Conservation (phyloP, 2,888 invertebrate species). For the Dynastes grantii region DNA sequence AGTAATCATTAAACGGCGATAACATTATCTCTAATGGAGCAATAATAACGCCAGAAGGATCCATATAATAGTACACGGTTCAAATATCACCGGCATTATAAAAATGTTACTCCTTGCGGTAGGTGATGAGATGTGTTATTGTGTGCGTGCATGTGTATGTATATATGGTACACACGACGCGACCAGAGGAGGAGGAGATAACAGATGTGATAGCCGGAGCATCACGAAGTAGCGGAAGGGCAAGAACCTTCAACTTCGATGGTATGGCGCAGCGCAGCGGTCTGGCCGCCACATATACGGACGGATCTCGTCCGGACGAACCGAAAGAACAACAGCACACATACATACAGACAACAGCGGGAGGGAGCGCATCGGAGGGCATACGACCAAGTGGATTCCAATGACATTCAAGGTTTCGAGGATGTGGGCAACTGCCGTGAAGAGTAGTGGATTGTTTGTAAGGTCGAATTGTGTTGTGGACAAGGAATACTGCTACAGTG, state of each 20-base stretch:
- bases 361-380: conserved; percentile 23
- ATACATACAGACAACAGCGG: conserved; percentile 10
- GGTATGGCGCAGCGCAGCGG: background rate
- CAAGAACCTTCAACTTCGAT: conserved; percentile 52
- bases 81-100: conserved; percentile 7
- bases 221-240: conserved; percentile 52
- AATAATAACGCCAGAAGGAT: background rate
- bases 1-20: no score
- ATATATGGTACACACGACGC: conserved; percentile 3
- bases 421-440: conserved; percentile 53
- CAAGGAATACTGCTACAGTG: conserved; percentile 9
- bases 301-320: conserved; percentile 17
- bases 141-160: conserved; percentile 10
- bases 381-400: conserved; percentile 35
- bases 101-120: conserved; percentile 36
- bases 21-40: no score
- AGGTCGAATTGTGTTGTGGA: conserved; percentile 27
- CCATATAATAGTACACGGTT: background rate
- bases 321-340: conserved; percentile 17
- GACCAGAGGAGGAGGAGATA: conserved; percentile 35
- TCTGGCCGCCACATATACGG: background rate
- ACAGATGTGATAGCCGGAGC: conserved; percentile 43
- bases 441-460: conserved; percentile 46
- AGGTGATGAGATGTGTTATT: conserved; percentile 30
- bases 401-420: conserved; percentile 51